Base-by-base conservation (phyloP, 37 sponge, comb jelly and placozoan genomes). In the Chondrilla cf. caribensis region DNA sequence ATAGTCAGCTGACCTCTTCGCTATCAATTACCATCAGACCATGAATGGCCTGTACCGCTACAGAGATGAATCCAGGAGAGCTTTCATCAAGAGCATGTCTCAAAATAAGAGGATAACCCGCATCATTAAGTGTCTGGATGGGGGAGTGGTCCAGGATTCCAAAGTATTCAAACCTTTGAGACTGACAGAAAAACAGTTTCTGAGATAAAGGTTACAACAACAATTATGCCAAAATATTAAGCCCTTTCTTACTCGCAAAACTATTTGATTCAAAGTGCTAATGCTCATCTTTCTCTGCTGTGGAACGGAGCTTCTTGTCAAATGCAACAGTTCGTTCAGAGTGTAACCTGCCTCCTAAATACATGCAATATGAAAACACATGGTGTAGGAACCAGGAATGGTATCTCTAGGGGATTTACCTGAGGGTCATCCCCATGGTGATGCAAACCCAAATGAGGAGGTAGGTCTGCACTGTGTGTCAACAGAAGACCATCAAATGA, bases 401-500 rank as follows among this genome's bases (percentile, higher is more conserved):
- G 26, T 8, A 36, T 7, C 3, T 32, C 32, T 3, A 25, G 26
- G 54, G 54, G 8, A 36, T 40, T 80, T 54, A 93, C 94, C 70
- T 84, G 78, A 40, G 95, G 95, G 35, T 91, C 88, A 28, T 90
- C 89, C 5, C 96, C 96, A 84, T 96, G 96, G 85, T 96, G 96
- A 86, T 93, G 92, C 2, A 96, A 84, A 40, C 91, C 95, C 11
- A 86, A 38, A 55, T 88, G 82, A 22, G 70, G 18, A 0, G 91
- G 89, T 44, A 93, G 24, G 29, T 62, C 82, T 0, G 59, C 26
- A 15, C 68, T 77, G 3, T 84, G 47, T 26, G 91, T 84, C 35
- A 96, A 85, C 31, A 96, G 62, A 25, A 80, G 71, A 47, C 96
- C 96, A 36, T 93, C 86, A 35, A 96, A 58, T 22, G 84, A 86